Conservation (phyloP, 2,113 vertebrate genomes). For the Hydropotes inermis region DNA sequence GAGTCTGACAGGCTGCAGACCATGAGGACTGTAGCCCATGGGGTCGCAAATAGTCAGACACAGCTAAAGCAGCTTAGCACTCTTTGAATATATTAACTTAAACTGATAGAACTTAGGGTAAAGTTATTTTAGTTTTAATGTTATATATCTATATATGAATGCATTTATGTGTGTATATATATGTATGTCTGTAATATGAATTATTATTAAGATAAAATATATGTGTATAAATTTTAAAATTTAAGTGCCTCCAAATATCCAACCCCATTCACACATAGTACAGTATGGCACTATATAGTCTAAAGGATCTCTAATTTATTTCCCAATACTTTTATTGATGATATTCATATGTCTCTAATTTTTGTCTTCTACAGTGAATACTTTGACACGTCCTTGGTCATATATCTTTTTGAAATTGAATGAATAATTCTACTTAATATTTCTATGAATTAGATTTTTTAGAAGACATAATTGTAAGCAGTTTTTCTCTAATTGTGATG, state of each 20-base stretch:
- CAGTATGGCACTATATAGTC: background rate
- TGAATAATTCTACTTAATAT: background rate
- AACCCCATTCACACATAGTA: background rate
- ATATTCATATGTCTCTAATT: background rate
- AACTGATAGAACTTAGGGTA: background rate
- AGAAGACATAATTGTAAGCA: background rate
- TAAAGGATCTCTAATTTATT: background rate
- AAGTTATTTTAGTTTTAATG: background rate
- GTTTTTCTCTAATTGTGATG: background rate
- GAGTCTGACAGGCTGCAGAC: background rate
- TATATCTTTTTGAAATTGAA: background rate
- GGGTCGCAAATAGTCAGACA: background rate
- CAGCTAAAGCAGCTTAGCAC: background rate
- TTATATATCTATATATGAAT: background rate
- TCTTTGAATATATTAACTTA: background rate
- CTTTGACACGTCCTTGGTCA: background rate
- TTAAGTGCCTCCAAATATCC: background rate
- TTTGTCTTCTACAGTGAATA: background rate
- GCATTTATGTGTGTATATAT: background rate
- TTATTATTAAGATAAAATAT: background rate
- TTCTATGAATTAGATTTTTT: slow-evolving; percentile 21
- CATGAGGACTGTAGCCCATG: background rate
- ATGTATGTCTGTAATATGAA: background rate
- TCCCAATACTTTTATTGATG: background rate
- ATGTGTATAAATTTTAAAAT: background rate